Base-by-base conservation (phyloP, 2,113 vertebrate genomes). In the Tragelaphus buxtoni region DNA sequence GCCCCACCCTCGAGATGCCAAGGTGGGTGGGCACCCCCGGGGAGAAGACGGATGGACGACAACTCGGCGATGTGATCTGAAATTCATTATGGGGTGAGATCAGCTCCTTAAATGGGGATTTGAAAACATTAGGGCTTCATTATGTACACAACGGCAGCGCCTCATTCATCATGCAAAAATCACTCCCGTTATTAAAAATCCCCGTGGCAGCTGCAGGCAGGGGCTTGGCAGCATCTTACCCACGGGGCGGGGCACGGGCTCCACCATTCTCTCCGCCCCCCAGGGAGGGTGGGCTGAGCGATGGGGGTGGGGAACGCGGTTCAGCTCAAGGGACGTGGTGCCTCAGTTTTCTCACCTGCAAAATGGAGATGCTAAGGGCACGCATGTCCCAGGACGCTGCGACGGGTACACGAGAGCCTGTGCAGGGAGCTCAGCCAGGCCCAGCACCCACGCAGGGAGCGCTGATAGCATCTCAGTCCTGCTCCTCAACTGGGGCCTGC, bases 101-200 rank as follows among this genome's bases (percentile, higher is more conserved):
- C 97, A 90, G 94, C 95, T 96, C 98, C 94, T 97, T 98, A 97
- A 97, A 96, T 58, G 96, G 95, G 91, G 97, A 98, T 97, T 96
- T 98, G 97, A 91, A 98, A 98, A 98, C 97, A 98, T 96, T 93
- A 97, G 96, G 95, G 88, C 91, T 97, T 97, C 98, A 97, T 98
- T 97, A 98, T 88, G 95, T 96, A 97, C 97, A 97, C 96, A 97
- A 79, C 88, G 81, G 96, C 86, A 1, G 95, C 24, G 35, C 81
- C 83, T 96, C 97, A 89, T 98, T 96, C 98, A 98, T 95, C 89
- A 97, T 80, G 96, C 80, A 94, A 80, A 98, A 97, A 94, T 96
- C 95, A 97, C 97, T 98, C 89, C 95, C 2, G 93, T 97, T 97
- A 98, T 98, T 97, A 96, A 95, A 97, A 94, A 81, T 86, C 82